Evolutionary conservation across 1,140 invertebrate species (phyloP).

Genomic region (Phymorhynchus buccinoides): DNA sequence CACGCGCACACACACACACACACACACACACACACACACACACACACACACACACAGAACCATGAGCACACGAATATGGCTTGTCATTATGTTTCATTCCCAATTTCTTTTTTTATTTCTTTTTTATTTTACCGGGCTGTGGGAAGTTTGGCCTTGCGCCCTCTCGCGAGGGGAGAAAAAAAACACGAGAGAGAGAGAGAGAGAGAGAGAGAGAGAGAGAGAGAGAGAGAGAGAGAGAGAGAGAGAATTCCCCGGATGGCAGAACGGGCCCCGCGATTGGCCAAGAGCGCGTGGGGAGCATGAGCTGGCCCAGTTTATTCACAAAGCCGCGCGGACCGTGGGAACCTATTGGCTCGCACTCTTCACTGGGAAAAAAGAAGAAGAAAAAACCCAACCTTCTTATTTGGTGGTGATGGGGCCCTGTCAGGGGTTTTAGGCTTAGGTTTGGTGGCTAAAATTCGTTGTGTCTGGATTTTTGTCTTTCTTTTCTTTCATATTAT

Average conservation of each 20-base stretch:
- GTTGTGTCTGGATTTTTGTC: neutral
- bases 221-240: neutral
- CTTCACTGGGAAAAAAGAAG: conserved; percentile 32
- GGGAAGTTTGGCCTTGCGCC: conserved; percentile 9
- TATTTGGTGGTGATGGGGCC: no score
- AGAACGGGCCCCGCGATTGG: conserved; percentile 11
- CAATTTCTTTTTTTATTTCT: neutral
- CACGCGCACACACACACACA: no score
- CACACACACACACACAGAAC: neutral
- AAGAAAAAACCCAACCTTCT: no score
- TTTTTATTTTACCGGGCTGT: neutral
- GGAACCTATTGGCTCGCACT: neutral
- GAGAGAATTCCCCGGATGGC: conserved; percentile 28
- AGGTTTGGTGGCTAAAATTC: no score
- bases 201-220: neutral
- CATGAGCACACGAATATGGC: neutral
- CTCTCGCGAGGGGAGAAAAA: conserved; percentile 1
- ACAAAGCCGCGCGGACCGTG: conserved; percentile 33
- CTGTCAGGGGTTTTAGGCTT: neutral
- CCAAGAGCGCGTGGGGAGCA: neutral
- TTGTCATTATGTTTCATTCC: no score
- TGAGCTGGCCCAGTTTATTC: conserved; percentile 38
- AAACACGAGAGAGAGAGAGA: neutral
- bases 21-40: no score
- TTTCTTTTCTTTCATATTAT: neutral